Base-by-base conservation (phyloP, 2,888 invertebrate genomes). In the Andrena bicolor region DNA sequence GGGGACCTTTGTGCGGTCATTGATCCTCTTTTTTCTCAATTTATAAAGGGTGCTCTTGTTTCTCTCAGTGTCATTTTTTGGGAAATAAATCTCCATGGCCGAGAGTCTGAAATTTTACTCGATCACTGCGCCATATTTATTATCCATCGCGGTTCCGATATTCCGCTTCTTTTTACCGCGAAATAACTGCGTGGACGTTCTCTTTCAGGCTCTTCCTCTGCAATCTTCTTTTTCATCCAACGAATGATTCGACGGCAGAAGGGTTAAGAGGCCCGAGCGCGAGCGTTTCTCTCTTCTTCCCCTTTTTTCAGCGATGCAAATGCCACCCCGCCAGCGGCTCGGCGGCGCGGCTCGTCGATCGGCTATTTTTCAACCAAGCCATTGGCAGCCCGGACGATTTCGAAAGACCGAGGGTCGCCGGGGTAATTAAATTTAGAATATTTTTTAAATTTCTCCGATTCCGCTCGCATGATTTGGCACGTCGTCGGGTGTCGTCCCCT, bases 381-480 rank as follows among this genome's bases (percentile, higher is more conserved):
- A 93, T 93, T 93, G 92, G 92, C 92, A 92, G 90, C 91, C 79
- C 84, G 86, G 86, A 83, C 89, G 92, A 93, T 92, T 93, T 92
- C 93, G 92, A 92, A 92, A 93, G 91, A 90, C 87, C 89, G 86
- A 88, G 86, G 80, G 87, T 84, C 90, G 87, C 83, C 85, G 86
- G 86, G 85, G 77, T 90, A 92, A 93, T 93, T 93, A 93, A 93
- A 94, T 93, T 94, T 94, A 93, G 93, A 93, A 94, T 94, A 94
- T 92, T 94, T 94, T 94, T 94, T 93, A 93, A 94, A 94, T 93
- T 93, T 93, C 91, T 93, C 91, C 92, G 90, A 94, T 94, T 93
- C 94, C 93, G 90, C 88, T 91, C 90, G 93, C 87, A 92, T 93
- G 91, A 93, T 93, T 94, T 94, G 93, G 93, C 93, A 93, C 91